phyloP scores from a whole-genome alignment of 2,888 invertebrate genomes.

The Synanthedon vespiformis region DNA sequence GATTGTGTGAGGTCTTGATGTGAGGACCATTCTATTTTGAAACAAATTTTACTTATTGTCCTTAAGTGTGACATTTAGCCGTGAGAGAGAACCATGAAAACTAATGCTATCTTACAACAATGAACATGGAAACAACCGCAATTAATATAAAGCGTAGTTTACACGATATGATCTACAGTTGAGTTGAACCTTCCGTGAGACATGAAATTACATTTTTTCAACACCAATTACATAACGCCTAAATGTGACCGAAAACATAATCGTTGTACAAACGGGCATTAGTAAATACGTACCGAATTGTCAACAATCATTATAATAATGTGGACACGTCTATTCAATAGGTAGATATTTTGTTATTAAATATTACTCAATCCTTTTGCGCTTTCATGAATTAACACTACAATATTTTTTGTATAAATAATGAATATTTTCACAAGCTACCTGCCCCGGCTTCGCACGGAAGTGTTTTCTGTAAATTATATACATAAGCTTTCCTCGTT shows the following conservation, averaged over 20 bases:
- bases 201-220: constrained; percentile 53
- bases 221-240: constrained; percentile 44
- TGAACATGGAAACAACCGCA: constrained; percentile 34
- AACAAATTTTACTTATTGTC: constrained; percentile 8
- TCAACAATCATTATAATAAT: constrained; percentile 16
- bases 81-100: constrained; percentile 45
- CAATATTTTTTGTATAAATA: too few relatives aligned
- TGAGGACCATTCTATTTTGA: constrained; percentile 39
- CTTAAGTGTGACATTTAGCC: constrained; percentile 2
- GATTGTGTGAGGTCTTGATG: constrained; percentile 48
- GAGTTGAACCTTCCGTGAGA: constrained; percentile 45
- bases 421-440: too few relatives aligned
- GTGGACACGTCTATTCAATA: constrained; percentile 17
- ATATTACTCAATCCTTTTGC: too few relatives aligned
- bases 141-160: constrained; percentile 54
- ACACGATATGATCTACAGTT: constrained; percentile 50
- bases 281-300: constrained; percentile 25
- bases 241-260: constrained; percentile 47
- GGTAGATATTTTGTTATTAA: too few relatives aligned
- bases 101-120: constrained; percentile 54
- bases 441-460: too few relatives aligned
- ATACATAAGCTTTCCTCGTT: too few relatives aligned
- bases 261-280: constrained; percentile 27
- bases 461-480: too few relatives aligned
- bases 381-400: too few relatives aligned